Evolutionary conservation across 2,888 invertebrate species (phyloP), one percentile per base, ranked within the genome.

Genomic region (Scelioninae gen. 1): DNA sequence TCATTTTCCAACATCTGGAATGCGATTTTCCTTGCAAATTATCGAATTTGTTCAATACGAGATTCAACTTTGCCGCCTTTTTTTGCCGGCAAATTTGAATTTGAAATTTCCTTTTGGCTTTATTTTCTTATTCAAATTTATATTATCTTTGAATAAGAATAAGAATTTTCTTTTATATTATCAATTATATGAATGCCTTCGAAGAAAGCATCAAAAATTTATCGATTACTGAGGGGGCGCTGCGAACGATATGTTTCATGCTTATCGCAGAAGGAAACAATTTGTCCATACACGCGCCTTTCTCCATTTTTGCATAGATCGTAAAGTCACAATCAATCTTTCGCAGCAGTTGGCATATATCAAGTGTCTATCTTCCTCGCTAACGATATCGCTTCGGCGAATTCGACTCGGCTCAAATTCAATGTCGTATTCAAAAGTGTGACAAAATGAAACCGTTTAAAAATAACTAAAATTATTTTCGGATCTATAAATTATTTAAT

Each of bases 331-430:
- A 63, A 77, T 78, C 76, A 76, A 84, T 84, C 80, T 76, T 40
- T 34, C 78, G 60, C 58, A 72, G 69, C 78, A 63, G 74, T 69
- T 81, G 76, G 71, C 65, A 81, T 77, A 69, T 79, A 83, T 85
- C 83, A 83, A 82, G 76, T 68, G 84, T 82, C 84, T 79, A 72
- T 75, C 82, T 82, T 68, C 72, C 60, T 49, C 76, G 72, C 82
- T 75, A 79, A 79, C 75, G 82, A 79, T 84, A 76, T 79, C 72
- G 78, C 82, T 55, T 81, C 58, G 55, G n/a, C 43, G 75, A 51
- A 71, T 82, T 72, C 66, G 76, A 79, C 74, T 80, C 63, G 63
- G 60, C 43, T 78, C 75, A 49, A 78, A 77, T 77, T 71, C 78
- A 83, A 76, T 74, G 78, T 55, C 49, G 55, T 78, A 77, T 80